phyloP scores from a whole-genome alignment of 2,888 invertebrate species.

The Yponomeuta sedellus region DNA sequence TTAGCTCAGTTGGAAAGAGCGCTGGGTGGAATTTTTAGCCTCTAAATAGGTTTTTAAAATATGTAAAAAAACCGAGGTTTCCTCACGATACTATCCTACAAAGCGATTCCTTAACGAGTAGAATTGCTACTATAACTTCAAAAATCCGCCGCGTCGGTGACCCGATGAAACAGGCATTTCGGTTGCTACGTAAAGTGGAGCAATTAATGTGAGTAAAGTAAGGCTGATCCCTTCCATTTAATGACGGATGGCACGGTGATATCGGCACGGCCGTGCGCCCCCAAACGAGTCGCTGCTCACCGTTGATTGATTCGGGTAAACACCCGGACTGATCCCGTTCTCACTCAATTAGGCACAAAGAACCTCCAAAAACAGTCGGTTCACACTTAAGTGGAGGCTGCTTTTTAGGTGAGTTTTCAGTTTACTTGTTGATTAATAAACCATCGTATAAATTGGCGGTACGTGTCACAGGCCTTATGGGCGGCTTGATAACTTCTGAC shows the following conservation, averaged over 20 bases:
- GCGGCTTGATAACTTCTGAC: too few relatives aligned
- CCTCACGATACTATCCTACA: too few relatives aligned
- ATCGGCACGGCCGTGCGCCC: slow-evolving; percentile 9
- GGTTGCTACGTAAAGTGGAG: slow-evolving; percentile 5
- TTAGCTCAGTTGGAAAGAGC: too few relatives aligned
- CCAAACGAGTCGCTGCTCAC: slow-evolving; percentile 25
- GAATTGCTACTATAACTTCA: too few relatives aligned
- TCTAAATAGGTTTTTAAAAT: too few relatives aligned
- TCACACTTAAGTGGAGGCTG: not conserved
- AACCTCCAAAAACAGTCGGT: not conserved
- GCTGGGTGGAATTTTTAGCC: too few relatives aligned
- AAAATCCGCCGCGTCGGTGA: not conserved
- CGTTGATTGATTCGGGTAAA: slow-evolving; percentile 50
- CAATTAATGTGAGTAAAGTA: slow-evolving; percentile 41
- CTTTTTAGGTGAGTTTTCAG: not conserved
- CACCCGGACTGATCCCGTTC: slow-evolving; percentile 33
- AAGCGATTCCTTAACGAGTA: too few relatives aligned
- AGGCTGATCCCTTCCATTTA: slow-evolving; percentile 41
- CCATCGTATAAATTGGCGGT: too few relatives aligned
- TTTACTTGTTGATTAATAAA: not conserved
- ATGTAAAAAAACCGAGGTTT: too few relatives aligned
- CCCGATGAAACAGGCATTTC: not conserved
- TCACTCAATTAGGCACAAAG: slow-evolving; percentile 3
- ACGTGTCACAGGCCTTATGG: too few relatives aligned
- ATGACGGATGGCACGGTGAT: slow-evolving; percentile 29